These are phyloP conservation scores for Carassius auratus DNA, from an alignment of 2,113 vertebrate species.

Conservation along the genomic window DNA sequence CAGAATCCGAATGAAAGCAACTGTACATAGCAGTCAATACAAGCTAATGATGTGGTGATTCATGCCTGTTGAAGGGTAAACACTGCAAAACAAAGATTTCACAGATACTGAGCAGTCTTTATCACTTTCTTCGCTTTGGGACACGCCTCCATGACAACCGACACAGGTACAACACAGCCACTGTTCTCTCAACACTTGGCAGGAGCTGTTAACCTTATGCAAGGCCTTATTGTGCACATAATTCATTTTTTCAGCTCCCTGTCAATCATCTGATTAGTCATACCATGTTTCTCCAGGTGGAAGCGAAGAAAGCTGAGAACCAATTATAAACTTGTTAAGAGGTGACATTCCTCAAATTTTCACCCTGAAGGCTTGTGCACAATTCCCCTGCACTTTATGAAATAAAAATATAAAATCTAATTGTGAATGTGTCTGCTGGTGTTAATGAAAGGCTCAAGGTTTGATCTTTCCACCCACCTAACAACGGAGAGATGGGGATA, in stretches of 20 bases:
- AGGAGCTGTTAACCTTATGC: slow-evolving; percentile 31
- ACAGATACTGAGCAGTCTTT: slow-evolving; percentile 6
- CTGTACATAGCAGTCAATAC: slow-evolving; percentile 12
- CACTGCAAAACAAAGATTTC: slow-evolving; percentile 31
- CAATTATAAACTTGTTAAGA: slow-evolving; percentile 42
- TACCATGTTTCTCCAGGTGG: slow-evolving; percentile 26
- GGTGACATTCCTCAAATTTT: slow-evolving; percentile 28
- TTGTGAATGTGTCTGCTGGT: not conserved
- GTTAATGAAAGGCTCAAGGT: slow-evolving; percentile 22
- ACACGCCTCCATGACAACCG: slow-evolving; percentile 23
- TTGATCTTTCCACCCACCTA: slow-evolving; percentile 10
- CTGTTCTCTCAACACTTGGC: slow-evolving; percentile 38
- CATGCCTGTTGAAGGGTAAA: slow-evolving; percentile 32
- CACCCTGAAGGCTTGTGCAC: slow-evolving; percentile 18
- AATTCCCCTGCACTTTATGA: not conserved
- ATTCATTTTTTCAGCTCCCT: slow-evolving; percentile 22
- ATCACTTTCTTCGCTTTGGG: slow-evolving; percentile 16
- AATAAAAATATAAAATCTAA: slow-evolving; percentile 32
- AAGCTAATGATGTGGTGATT: slow-evolving; percentile 22
- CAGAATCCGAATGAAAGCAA: not conserved
- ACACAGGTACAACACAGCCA: slow-evolving; percentile 33
- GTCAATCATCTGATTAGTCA: slow-evolving; percentile 30
- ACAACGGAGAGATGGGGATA: slow-evolving; percentile 11
- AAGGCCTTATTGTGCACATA: slow-evolving; percentile 33
- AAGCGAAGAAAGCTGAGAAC: slow-evolving; percentile 26